A percentile compares a stretch with the other conserved stretches of the same genome.
Evolutionary conservation across 2,113 vertebrate genomes (phyloP).

Genomic region (Triplophysa tibetana): DNA sequence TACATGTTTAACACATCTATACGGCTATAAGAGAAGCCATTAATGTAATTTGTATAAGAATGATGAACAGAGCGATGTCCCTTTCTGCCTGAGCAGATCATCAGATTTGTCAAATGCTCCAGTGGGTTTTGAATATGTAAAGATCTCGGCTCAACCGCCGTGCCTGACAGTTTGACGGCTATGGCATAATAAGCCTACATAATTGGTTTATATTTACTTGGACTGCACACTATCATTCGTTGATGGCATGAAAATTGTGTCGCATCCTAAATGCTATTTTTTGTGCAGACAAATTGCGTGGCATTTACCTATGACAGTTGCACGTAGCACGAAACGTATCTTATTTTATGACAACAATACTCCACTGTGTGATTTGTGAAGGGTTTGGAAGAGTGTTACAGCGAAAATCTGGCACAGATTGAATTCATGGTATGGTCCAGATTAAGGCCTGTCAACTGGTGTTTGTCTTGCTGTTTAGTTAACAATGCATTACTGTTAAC

Average conservation of each 20-base stretch:
- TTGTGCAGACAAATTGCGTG: conserved; percentile 58
- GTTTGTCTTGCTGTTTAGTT: conserved; percentile 5
- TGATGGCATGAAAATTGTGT: conserved; percentile 54
- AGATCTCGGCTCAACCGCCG: conserved; percentile 62
- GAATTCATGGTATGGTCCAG: not conserved
- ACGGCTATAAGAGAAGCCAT: conserved; percentile 65
- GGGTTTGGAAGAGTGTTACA: not conserved
- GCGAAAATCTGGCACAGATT: not conserved
- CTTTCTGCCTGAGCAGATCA: conserved; percentile 74
- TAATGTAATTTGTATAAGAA: conserved; percentile 75
- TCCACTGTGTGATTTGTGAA: not conserved
- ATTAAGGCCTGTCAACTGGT: not conserved
- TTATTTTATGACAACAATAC: not conserved
- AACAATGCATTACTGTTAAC: not conserved
- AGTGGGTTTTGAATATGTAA: conserved; percentile 74
- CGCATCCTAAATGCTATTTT: conserved; percentile 63
- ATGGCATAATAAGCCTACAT: conserved; percentile 67
- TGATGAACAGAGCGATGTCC: conserved; percentile 73
- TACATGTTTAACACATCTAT: conserved; percentile 45
- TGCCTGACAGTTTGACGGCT: conserved; percentile 71
- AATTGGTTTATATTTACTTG: conserved; percentile 75
- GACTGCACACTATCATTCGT: conserved; percentile 64
- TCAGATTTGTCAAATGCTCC: conserved; percentile 74
- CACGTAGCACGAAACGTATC: conserved; percentile 4
- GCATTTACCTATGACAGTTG: conserved; percentile 55